phyloP scores from a whole-genome alignment of 2,797 vertebrate species.

The Malacoraja senta region DNA sequence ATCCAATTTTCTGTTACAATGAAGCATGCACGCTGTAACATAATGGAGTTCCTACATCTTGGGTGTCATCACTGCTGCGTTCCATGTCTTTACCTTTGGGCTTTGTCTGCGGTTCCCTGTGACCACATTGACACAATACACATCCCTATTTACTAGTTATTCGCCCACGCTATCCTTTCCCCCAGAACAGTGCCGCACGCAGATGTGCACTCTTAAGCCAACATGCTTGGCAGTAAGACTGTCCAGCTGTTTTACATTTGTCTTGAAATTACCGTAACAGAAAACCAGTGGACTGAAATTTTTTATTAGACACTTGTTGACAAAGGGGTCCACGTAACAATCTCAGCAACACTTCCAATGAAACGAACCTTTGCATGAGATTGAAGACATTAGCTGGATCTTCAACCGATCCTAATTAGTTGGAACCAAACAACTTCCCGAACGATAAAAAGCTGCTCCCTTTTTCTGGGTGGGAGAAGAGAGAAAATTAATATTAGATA shows the following conservation, averaged over 20 bases:
- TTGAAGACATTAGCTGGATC: not conserved
- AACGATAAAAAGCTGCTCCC: not conserved
- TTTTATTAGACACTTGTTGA: not conserved
- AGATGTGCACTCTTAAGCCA: not conserved
- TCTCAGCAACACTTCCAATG: not conserved
- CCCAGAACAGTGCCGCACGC: not conserved
- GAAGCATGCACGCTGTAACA: too few relatives aligned
- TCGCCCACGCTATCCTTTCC: too few relatives aligned
- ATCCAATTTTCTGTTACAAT: too few relatives aligned
- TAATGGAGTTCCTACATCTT: too few relatives aligned
- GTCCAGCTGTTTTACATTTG: not conserved
- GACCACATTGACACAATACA: too few relatives aligned
- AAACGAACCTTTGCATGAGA: not conserved
- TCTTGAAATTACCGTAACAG: not conserved
- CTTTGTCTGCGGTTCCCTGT: too few relatives aligned
- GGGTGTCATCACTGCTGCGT: too few relatives aligned
- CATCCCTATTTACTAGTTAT: too few relatives aligned
- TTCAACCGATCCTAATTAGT: not conserved
- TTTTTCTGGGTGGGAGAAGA: not conserved
- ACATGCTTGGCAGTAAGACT: not conserved
- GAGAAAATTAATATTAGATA: not conserved
- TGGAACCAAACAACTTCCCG: not conserved
- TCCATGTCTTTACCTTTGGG: too few relatives aligned
- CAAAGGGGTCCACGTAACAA: not conserved
- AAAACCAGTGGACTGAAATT: not conserved